These are phyloP conservation scores for Pteruthius melanotis DNA, from an alignment of 2,113 vertebrate species.

Conservation along the genomic window DNA sequence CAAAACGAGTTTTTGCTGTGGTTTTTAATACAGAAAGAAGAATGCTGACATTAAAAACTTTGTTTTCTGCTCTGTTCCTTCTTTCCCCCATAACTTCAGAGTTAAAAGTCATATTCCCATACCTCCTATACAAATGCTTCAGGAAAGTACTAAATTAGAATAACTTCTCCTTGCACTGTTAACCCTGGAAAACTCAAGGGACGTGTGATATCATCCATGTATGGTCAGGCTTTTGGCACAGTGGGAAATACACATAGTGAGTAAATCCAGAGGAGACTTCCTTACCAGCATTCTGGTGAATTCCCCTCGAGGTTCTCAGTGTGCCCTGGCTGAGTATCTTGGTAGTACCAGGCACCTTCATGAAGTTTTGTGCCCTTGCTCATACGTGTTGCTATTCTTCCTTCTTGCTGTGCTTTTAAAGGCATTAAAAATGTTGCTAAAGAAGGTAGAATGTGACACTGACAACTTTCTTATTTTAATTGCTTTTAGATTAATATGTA, in stretches of 20 bases:
- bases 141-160: background rate
- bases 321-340: rapidly evolving
- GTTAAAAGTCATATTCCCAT: constrained; percentile 8
- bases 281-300: background rate
- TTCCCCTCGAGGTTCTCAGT: background rate
- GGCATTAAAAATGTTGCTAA: background rate
- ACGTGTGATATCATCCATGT: background rate
- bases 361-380: background rate
- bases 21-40: background rate
- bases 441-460: constrained; percentile 1
- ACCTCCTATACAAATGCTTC: background rate
- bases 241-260: background rate
- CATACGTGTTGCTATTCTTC: background rate
- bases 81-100: background rate
- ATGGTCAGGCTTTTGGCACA: constrained; percentile 3
- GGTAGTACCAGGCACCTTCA: background rate
- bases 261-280: background rate
- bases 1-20: background rate
- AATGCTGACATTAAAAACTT: background rate
- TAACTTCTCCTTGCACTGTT: background rate
- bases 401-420: background rate
- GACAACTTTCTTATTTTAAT: constrained; percentile 33
- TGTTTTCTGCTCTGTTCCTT: background rate
- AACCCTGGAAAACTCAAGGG: background rate
- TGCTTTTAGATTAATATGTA: constrained; percentile 54